These are phyloP conservation scores for Prunella himalayana DNA, from an alignment of 2,113 vertebrate species.

Conservation along the genomic window DNA sequence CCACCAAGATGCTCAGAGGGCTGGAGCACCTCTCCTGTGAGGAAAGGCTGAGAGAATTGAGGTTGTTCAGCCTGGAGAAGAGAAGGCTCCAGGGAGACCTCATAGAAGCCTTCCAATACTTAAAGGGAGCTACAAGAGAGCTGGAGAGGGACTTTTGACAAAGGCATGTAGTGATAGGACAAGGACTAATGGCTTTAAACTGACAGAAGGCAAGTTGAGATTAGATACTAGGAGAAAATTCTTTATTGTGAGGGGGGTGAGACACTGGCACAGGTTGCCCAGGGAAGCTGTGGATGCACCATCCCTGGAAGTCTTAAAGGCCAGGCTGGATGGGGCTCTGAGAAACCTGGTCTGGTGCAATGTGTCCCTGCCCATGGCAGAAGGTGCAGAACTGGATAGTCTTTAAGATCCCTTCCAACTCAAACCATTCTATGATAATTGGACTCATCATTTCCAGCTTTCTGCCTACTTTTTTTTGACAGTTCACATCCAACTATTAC, in stretches of 20 bases:
- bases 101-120: accelerated
- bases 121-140: neutral
- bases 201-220: neutral
- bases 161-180: neutral
- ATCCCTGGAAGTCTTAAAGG: neutral
- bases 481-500: neutral
- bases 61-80: neutral
- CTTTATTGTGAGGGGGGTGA: neutral
- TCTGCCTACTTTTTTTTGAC: neutral
- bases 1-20: accelerated
- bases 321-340: neutral
- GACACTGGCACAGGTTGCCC: neutral
- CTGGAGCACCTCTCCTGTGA: neutral
- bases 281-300: neutral
- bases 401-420: neutral
- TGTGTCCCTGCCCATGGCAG: neutral
- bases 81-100: neutral
- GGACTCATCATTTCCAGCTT: neutral
- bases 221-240: neutral
- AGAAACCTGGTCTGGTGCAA: neutral
- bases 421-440: neutral
- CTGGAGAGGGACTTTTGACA: neutral
- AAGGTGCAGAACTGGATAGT: neutral
- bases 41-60: neutral
- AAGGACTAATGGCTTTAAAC: neutral